These are phyloP conservation scores for Cepaea nemoralis DNA, from an alignment of 1,140 invertebrate genomes.

Conservation along the genomic window DNA sequence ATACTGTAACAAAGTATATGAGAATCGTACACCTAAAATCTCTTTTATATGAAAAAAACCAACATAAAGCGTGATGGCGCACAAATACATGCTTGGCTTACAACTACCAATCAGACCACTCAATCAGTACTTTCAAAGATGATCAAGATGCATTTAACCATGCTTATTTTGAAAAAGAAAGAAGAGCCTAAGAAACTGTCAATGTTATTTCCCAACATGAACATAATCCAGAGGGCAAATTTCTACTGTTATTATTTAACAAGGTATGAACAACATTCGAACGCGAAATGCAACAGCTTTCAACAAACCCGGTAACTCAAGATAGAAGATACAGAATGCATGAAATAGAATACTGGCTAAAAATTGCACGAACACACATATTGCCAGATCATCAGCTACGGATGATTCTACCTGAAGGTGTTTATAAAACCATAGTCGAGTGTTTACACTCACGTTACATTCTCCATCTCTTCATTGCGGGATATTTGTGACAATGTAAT, in stretches of 20 bases:
- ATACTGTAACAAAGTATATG: neutral
- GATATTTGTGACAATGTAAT: neutral
- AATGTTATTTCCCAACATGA: neutral
- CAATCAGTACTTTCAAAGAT: neutral
- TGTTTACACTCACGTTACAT: no score
- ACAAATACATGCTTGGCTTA: slow-evolving; percentile 5
- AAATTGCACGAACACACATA: neutral
- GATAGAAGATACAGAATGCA: neutral
- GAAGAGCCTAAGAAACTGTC: neutral
- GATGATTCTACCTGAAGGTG: no score
- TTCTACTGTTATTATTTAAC: neutral
- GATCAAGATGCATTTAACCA: neutral
- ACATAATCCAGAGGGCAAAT: neutral
- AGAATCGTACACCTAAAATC: no score
- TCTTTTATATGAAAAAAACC: neutral
- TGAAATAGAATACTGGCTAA: neutral
- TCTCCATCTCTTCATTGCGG: no score
- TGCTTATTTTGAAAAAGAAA: neutral
- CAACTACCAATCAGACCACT: neutral
- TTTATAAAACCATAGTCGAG: neutral
- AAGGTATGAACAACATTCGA: neutral
- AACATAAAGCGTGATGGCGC: neutral
- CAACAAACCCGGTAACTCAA: neutral
- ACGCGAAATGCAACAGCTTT: neutral
- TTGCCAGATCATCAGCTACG: neutral